Conservation (phyloP, 2,888 invertebrate genomes). For the Orthosia cruda region DNA sequence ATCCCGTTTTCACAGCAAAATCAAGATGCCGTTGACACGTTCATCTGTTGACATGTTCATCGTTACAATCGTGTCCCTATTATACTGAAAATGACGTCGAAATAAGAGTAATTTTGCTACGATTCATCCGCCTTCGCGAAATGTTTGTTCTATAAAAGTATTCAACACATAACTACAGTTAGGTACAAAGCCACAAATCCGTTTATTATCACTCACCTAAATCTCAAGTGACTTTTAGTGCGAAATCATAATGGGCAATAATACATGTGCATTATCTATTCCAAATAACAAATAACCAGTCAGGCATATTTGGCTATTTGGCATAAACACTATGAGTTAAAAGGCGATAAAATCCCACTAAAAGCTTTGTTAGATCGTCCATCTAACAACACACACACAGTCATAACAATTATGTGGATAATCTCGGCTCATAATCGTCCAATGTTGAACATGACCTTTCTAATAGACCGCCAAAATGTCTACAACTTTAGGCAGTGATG, state of each 20-base stretch:
- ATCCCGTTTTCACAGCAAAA: no score
- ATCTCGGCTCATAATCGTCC: neutral
- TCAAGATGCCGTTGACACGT: no score
- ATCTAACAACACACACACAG: constrained; percentile 11
- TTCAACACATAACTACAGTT: no score
- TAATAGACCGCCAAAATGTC: neutral
- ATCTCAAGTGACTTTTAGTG: constrained; percentile 37
- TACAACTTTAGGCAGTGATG: neutral
- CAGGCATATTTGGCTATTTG: constrained; percentile 31
- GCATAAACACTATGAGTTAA: constrained; percentile 40
- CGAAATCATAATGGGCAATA: constrained; percentile 16
- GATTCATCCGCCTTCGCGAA: no score
- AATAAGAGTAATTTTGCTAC: no score
- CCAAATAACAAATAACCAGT: constrained; percentile 30
- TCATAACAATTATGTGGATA: neutral
- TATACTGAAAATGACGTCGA: no score
- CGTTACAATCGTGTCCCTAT: no score
- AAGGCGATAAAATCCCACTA: constrained; percentile 33
- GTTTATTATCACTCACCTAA: neutral
- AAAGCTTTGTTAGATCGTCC: constrained; percentile 31
- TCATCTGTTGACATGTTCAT: no score
- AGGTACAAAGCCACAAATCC: neutral
- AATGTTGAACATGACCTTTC: neutral
- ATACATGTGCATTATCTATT: constrained; percentile 28
- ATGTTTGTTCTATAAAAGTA: neutral